Evolutionary conservation across 2,113 vertebrate species (phyloP).

Genomic region (Microtus montanus): DNA sequence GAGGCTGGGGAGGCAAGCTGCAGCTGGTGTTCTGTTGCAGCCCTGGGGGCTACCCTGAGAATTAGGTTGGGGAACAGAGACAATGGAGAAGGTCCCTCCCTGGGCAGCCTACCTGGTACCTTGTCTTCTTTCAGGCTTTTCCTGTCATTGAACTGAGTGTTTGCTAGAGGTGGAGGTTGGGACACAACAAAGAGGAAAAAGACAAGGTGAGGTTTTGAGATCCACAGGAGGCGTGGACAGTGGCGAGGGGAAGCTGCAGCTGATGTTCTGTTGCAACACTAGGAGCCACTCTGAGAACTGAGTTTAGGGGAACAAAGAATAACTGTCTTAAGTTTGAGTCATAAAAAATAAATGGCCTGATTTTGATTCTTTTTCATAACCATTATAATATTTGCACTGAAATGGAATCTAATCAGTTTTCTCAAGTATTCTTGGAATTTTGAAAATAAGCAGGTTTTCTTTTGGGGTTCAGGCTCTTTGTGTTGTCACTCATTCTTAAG

Average conservation of each 20-base stretch:
- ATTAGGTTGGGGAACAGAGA: too few species aligned
- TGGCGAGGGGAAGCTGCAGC: neutral
- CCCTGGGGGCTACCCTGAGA: too few species aligned
- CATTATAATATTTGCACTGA: conserved; percentile 40
- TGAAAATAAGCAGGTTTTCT: conserved; percentile 29
- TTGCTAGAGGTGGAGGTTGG: too few species aligned
- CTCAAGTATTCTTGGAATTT: conserved; percentile 4
- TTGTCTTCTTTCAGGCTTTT: too few species aligned
- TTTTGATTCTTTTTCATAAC: neutral
- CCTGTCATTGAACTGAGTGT: too few species aligned
- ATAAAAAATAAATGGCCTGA: conserved; percentile 40
- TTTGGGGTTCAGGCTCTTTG: neutral
- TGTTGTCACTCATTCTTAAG: conserved; percentile 9
- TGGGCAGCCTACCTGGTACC: too few species aligned
- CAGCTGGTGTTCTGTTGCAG: neutral
- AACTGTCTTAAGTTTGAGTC: too few species aligned
- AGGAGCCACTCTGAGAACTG: neutral
- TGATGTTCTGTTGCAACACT: neutral
- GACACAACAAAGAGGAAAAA: too few species aligned
- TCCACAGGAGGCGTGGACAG: neutral
- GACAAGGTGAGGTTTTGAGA: too few species aligned
- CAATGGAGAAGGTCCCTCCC: too few species aligned
- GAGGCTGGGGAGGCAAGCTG: too few species aligned
- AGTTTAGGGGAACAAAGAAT: neutral
- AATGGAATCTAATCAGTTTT: neutral